Evolutionary conservation across 1,140 invertebrate species (phyloP).

Genomic region (Drosophila watanabei): DNA sequence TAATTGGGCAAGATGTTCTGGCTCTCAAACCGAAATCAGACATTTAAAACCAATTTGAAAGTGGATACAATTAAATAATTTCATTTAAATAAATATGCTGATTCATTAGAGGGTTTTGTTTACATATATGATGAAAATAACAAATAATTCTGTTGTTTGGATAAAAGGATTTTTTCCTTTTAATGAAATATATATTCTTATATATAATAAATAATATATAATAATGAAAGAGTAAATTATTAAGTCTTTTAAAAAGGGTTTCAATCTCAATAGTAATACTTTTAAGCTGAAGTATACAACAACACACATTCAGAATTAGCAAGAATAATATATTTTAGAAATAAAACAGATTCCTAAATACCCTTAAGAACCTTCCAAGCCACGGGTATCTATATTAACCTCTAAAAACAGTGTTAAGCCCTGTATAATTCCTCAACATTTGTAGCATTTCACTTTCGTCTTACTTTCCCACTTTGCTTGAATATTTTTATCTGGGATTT

Average conservation of each 20-base stretch:
- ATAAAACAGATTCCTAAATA: not conserved
- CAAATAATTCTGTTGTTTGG: not conserved
- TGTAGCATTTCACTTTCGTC: not conserved
- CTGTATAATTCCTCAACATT: not conserved
- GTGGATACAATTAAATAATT: not conserved
- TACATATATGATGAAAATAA: not conserved
- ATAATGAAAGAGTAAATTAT: not conserved
- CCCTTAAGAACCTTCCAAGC: not conserved
- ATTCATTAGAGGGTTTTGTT: not conserved
- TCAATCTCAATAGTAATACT: not conserved
- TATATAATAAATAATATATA: not conserved
- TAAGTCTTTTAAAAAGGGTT: not conserved
- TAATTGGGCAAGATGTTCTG: conserved; percentile 5
- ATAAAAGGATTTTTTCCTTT: not conserved
- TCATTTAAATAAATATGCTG: not conserved
- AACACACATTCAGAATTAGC: not conserved
- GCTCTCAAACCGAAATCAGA: not conserved
- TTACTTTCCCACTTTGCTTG: not conserved
- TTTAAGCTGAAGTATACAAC: not conserved
- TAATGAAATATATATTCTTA: not conserved
- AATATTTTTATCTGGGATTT: not conserved
- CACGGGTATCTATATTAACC: not conserved
- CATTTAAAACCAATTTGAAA: not conserved
- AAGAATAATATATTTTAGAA: not conserved
- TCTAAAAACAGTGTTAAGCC: not conserved